These are phyloP conservation scores for Anthonomus grandis DNA, from an alignment of 1,140 invertebrate genomes.

Conservation along the genomic window DNA sequence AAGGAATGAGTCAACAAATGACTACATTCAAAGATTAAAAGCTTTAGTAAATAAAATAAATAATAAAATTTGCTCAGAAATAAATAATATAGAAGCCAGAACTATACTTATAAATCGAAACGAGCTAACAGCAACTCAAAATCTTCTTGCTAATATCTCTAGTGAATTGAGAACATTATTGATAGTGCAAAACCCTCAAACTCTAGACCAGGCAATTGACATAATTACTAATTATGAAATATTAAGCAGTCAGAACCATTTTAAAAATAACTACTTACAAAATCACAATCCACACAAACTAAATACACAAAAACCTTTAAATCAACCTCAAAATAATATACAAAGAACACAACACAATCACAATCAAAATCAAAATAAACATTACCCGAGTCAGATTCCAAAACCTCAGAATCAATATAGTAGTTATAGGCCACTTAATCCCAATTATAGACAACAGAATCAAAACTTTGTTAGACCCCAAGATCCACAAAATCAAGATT, in stretches of 20 bases:
- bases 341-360: too few relatives aligned
- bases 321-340: too few relatives aligned
- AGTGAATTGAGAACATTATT: conserved; percentile 7
- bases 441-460: too few relatives aligned
- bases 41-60: conserved; percentile 3
- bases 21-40: conserved; percentile 5
- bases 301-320: too few relatives aligned
- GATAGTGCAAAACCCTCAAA: conserved; percentile 5
- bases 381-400: too few relatives aligned
- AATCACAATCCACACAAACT: too few relatives aligned
- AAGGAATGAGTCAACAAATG: neutral
- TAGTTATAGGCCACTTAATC: too few relatives aligned
- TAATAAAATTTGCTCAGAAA: conserved; percentile 6
- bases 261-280: too few relatives aligned
- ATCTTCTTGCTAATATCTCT: neutral
- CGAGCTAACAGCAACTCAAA: conserved; percentile 8
- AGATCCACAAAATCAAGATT: too few relatives aligned
- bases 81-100: neutral
- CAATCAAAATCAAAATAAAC: too few relatives aligned
- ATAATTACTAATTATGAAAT: conserved; percentile 14
- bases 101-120: neutral
- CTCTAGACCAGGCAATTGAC: neutral
- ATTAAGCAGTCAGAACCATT: conserved; percentile 1
- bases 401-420: too few relatives aligned
- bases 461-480: too few relatives aligned